A percentile compares a stretch with the other conserved stretches of the same genome.
These are phyloP conservation scores for Centropus bengalensis DNA, from an alignment of 2,113 vertebrate genomes.

Conservation along the genomic window DNA sequence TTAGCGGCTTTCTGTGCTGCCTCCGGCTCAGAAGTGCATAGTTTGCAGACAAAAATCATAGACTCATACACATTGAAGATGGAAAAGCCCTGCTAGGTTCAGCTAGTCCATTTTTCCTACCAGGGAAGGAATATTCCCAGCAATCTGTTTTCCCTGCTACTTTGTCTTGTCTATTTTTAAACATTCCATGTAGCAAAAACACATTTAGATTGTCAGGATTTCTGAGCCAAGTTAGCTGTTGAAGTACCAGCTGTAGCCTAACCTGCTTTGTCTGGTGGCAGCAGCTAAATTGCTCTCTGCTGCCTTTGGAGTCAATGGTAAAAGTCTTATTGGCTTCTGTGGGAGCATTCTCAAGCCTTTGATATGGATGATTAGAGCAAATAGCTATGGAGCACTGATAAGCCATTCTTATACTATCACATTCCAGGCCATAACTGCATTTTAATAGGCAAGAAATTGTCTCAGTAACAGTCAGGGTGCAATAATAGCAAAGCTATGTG, in stretches of 20 bases:
- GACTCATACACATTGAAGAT: conserved; percentile 17
- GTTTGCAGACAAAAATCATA: conserved; percentile 66
- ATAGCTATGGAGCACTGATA: conserved; percentile 61
- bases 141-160: conserved; percentile 49
- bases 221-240: conserved; percentile 61
- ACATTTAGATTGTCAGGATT: conserved; percentile 57
- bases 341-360: conserved; percentile 61
- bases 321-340: conserved; percentile 67
- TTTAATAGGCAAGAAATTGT: conserved; percentile 74
- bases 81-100: conserved; percentile 61
- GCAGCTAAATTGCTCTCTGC: conserved; percentile 63
- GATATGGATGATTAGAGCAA: conserved; percentile 50
- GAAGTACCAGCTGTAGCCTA: conserved; percentile 66
- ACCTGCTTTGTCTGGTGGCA: conserved; percentile 68
- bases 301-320: conserved; percentile 68
- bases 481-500: conserved; percentile 49
- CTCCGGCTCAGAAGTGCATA: conserved; percentile 42
- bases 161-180: conserved; percentile 69
- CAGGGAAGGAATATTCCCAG: conserved; percentile 36
- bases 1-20: conserved; percentile 48
- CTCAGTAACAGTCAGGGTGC: conserved; percentile 63
- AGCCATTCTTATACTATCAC: conserved; percentile 40
- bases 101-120: conserved; percentile 61
- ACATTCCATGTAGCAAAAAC: conserved; percentile 41
- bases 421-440: conserved; percentile 52